phyloP scores from a whole-genome alignment of 2,113 vertebrate species.

The Eulemur rufifrons region DNA sequence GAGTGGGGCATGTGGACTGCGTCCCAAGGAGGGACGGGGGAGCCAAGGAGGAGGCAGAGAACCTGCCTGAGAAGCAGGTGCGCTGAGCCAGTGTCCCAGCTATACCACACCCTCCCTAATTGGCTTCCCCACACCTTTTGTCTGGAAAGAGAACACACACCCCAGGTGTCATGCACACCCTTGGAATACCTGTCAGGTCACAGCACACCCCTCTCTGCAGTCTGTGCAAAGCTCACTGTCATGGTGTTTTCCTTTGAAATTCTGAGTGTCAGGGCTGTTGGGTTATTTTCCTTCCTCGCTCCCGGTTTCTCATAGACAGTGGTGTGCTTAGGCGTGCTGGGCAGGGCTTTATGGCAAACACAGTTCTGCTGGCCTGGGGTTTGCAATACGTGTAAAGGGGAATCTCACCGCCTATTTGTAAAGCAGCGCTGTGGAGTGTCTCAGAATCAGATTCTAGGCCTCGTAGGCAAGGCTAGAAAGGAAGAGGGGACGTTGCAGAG shows the following conservation, averaged over 20 bases:
- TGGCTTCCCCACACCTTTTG: constrained; percentile 78
- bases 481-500: not conserved
- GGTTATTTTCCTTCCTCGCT: not conserved
- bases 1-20: not conserved
- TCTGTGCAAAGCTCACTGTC: not conserved
- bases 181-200: constrained; percentile 17
- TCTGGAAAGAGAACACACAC: constrained; percentile 67
- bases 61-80: constrained; percentile 48
- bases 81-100: not conserved
- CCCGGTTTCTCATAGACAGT: not conserved
- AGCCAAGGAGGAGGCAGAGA: not conserved
- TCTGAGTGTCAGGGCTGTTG: not conserved
- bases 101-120: constrained; percentile 68
- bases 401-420: not conserved
- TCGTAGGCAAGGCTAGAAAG: not conserved
- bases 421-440: not conserved
- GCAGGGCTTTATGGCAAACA: not conserved
- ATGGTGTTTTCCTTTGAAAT: constrained; percentile 12
- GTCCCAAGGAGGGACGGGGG: not conserved
- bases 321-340: not conserved
- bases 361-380: not conserved
- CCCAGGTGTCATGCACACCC: constrained; percentile 61
- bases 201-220: not conserved
- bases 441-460: not conserved
- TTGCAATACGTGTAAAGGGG: not conserved